Evolutionary conservation across 2,113 vertebrate species (phyloP).

Genomic region (Macquaria ambigua): DNA sequence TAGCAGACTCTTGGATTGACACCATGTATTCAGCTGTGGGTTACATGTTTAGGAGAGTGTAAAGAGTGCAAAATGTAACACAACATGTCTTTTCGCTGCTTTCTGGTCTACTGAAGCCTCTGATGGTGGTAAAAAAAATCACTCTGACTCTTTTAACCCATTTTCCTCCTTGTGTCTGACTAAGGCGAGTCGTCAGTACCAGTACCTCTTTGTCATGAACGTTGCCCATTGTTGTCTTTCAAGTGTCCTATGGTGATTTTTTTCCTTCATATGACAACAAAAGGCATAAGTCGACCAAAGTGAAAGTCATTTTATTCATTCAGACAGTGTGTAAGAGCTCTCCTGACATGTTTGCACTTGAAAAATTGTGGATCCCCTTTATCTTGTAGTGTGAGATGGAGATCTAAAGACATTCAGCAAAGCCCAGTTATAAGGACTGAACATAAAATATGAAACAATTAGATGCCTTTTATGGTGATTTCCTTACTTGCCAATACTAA

Average conservation of each 20-base stretch:
- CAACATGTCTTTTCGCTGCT: not conserved
- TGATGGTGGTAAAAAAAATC: not conserved
- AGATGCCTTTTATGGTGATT: not conserved
- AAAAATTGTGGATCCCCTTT: not conserved
- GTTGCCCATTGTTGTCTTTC: constrained; percentile 1
- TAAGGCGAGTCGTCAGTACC: not conserved
- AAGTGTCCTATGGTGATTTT: not conserved
- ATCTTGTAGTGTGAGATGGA: not conserved
- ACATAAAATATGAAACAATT: constrained; percentile 1
- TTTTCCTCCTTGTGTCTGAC: constrained; percentile 20
- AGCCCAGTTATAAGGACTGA: not conserved
- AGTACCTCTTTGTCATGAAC: constrained; percentile 34
- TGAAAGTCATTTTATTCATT: constrained; percentile 7
- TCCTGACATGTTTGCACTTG: not conserved
- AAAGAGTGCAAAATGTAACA: not conserved
- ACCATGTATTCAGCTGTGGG: not conserved
- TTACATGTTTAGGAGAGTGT: not conserved
- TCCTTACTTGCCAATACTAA: constrained; percentile 22
- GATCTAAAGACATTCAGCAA: not conserved
- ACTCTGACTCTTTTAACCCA: constrained; percentile 8
- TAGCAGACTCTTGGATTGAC: not conserved
- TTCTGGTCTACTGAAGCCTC: constrained; percentile 4
- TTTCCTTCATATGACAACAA: constrained; percentile 24
- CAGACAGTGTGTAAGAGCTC: constrained; percentile 15
- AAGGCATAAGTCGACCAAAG: constrained; percentile 7